phyloP scores from a whole-genome alignment of 2,113 vertebrate genomes.

The Dromiciops gliroides region DNA sequence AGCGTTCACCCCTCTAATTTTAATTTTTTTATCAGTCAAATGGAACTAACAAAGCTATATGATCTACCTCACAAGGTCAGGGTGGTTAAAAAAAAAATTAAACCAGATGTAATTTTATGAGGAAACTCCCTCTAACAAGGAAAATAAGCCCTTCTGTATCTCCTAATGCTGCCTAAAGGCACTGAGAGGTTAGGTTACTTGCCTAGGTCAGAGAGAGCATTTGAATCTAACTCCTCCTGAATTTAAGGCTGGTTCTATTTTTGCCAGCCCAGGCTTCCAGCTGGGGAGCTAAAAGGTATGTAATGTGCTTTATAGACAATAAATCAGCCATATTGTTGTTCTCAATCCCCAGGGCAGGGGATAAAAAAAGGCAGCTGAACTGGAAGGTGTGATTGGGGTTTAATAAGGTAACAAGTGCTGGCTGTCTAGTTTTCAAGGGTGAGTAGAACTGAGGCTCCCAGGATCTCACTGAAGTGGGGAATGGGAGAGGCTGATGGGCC shows the following conservation, averaged over 20 bases:
- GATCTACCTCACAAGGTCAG: not conserved
- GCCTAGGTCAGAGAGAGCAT: not conserved
- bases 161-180: not conserved
- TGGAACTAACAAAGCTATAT: not conserved
- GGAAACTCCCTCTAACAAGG: not conserved
- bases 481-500: too few relatives aligned
- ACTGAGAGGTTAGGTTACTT: not conserved
- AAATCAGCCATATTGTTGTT: not conserved
- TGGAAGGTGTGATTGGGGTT: not conserved
- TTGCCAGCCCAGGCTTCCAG: not conserved
- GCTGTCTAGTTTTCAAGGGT: not conserved
- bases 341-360: not conserved
- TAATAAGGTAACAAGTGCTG: not conserved
- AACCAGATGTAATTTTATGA: not conserved
- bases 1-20: not conserved
- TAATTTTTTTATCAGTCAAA: not conserved
- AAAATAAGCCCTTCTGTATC: not conserved
- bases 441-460: not conserved
- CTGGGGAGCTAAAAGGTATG: not conserved
- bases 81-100: not conserved
- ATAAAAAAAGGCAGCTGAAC: not conserved
- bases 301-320: not conserved
- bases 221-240: not conserved
- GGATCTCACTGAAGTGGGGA: too few relatives aligned
- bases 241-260: not conserved